A percentile compares a stretch with the other conserved stretches of the same genome.
Conservation (phyloP, 2,113 vertebrate genomes). For the Microtus ochrogaster region DNA sequence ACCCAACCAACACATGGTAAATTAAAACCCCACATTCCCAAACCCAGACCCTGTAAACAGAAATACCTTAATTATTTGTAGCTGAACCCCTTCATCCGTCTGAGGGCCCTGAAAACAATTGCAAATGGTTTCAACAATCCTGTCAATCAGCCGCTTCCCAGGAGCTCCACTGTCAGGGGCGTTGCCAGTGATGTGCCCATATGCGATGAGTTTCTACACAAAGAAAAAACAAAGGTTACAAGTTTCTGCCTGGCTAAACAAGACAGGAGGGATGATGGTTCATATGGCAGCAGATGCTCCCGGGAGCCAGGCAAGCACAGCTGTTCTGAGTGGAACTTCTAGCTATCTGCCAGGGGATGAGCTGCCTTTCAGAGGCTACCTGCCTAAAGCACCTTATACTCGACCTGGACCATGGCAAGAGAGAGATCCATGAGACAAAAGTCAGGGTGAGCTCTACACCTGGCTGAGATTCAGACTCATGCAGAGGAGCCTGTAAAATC, state of each 20-base stretch:
- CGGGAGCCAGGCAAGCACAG: background rate
- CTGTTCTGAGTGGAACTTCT: background rate
- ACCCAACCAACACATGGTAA: constrained; percentile 43
- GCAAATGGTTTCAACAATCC: constrained; percentile 97
- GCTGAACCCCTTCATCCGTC: constrained; percentile 97
- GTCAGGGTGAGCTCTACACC: background rate
- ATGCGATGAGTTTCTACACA: constrained; percentile 95
- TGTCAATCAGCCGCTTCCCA: constrained; percentile 95
- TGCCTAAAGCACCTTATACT: background rate
- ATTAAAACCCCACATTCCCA: constrained; percentile 36
- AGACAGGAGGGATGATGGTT: background rate
- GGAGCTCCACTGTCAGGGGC: constrained; percentile 94
- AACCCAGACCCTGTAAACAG: constrained; percentile 29
- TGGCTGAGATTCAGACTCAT: background rate
- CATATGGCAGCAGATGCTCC: background rate
- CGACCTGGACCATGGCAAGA: background rate
- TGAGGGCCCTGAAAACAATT: constrained; percentile 97
- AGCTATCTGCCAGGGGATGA: background rate
- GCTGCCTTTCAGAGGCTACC: background rate
- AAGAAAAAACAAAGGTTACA: constrained; percentile 74
- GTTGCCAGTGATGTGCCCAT: constrained; percentile 98
- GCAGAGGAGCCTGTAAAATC: background rate
- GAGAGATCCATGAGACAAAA: background rate
- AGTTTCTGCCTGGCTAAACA: background rate
- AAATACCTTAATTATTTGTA: constrained; percentile 98